A percentile compares a stretch with the other conserved stretches of the same genome.
Conservation (phyloP, 2,888 invertebrate genomes). For the Rhogogaster chlorosoma region DNA sequence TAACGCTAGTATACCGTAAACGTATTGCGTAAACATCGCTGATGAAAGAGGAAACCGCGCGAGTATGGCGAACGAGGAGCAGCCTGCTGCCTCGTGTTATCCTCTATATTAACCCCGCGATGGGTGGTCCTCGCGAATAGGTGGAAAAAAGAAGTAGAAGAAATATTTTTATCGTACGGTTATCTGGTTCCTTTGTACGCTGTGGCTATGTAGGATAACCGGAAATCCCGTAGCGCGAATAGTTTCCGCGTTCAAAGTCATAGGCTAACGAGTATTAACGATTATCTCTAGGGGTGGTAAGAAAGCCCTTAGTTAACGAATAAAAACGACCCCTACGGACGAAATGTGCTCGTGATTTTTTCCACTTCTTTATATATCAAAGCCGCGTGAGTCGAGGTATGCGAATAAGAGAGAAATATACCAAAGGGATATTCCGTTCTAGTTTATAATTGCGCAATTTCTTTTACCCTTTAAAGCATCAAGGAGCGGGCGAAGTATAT, state of each 20-base stretch:
- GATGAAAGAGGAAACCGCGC: slow-evolving; percentile 3
- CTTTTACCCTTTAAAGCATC: neutral
- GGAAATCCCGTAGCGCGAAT: neutral
- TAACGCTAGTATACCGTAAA: neutral
- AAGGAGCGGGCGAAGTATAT: neutral
- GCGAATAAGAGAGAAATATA: neutral
- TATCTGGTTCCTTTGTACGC: too few relatives aligned
- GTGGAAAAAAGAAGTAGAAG: neutral
- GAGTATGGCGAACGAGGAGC: neutral
- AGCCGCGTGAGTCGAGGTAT: neutral
- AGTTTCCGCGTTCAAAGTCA: neutral
- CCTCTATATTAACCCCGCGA: neutral
- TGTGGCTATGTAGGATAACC: neutral
- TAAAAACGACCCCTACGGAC: neutral
- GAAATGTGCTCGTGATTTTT: neutral
- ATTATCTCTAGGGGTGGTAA: neutral
- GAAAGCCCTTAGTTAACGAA: neutral
- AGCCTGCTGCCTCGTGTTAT: neutral
- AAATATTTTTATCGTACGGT: neutral
- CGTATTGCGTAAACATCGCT: slow-evolving; percentile 20
- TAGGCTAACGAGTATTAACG: slow-evolving; percentile 25
- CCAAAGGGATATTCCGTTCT: neutral
- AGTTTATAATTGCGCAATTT: neutral
- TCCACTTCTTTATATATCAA: neutral
- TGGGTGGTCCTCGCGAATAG: neutral